Evolutionary conservation across 64 coral and sea anemone species (phyloP).

Genomic region (Trachythela sp.): DNA sequence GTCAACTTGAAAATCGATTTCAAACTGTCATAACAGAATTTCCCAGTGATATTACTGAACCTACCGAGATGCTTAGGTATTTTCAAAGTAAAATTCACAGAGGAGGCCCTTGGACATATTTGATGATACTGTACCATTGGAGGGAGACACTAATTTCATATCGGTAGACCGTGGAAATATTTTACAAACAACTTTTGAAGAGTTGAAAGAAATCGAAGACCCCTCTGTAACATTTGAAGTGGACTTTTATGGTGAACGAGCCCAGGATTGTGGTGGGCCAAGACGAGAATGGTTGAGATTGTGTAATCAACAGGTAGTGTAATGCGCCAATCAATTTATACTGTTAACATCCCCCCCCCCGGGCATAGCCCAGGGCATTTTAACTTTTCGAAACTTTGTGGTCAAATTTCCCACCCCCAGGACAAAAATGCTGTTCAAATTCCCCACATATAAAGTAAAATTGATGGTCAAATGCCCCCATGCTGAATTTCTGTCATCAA

Average conservation of each 20-base stretch:
- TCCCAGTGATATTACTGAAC: conserved; percentile 23
- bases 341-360: too few relatives aligned
- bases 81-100: too few relatives aligned
- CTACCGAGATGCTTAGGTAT: conserved; percentile 31
- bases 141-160: conserved; percentile 57
- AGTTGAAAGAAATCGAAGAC: conserved; percentile 42
- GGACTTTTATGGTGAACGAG: conserved; percentile 60
- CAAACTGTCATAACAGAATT: background rate
- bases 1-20: background rate
- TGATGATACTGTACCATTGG: background rate
- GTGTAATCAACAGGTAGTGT: conserved; percentile 20
- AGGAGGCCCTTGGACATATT: conserved; percentile 4
- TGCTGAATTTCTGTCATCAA: too few relatives aligned
- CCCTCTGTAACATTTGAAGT: conserved; percentile 55
- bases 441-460: too few relatives aligned
- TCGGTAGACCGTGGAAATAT: conserved; percentile 52
- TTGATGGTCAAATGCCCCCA: too few relatives aligned
- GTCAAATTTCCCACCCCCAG: too few relatives aligned
- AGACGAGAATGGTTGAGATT: conserved; percentile 43
- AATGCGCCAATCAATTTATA: too few relatives aligned
- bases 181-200: conserved; percentile 65
- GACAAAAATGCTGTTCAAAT: too few relatives aligned
- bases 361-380: too few relatives aligned
- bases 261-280: conserved; percentile 43
- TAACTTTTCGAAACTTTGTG: too few relatives aligned